Conservation (phyloP, 2,797 vertebrate genomes). For the Gymnocypris eckloni region DNA sequence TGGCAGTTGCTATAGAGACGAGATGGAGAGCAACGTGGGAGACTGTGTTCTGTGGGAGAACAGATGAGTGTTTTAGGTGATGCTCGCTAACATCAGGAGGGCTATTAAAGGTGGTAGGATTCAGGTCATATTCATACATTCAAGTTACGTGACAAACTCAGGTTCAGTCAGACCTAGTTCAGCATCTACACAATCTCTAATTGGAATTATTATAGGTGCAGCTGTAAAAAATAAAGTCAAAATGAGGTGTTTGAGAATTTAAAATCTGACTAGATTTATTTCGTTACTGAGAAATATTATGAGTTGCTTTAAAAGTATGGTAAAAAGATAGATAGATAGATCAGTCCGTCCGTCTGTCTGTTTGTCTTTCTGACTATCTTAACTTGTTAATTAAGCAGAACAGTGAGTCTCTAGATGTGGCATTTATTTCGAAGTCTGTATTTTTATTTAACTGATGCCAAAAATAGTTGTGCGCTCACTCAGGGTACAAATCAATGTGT, state of each 20-base stretch:
- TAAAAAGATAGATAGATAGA: too few species aligned
- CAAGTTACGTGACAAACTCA: not conserved
- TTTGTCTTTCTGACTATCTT: not conserved
- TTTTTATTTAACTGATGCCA: conserved; percentile 39
- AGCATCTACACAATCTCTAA: not conserved
- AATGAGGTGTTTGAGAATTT: not conserved
- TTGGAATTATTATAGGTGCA: not conserved
- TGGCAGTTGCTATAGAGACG: conserved; percentile 50
- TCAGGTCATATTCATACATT: conserved; percentile 32
- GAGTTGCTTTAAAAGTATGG: too few species aligned
- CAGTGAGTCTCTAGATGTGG: conserved; percentile 10
- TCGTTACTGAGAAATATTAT: not conserved
- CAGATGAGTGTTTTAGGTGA: conserved; percentile 48
- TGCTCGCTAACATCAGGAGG: conserved; percentile 30
- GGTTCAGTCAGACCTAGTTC: not conserved
- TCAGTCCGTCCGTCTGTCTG: not conserved
- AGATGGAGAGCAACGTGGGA: conserved; percentile 44
- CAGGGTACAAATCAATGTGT: conserved; percentile 39
- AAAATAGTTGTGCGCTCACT: conserved; percentile 40
- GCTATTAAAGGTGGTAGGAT: conserved; percentile 43
- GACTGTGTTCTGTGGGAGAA: conserved; percentile 33
- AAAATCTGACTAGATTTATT: not conserved
- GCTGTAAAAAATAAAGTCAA: not conserved
- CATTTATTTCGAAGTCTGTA: conserved; percentile 11
- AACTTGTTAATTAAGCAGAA: conserved; percentile 25